Conservation (phyloP, 1,140 invertebrate genomes). For the Eciton burchellii region DNA sequence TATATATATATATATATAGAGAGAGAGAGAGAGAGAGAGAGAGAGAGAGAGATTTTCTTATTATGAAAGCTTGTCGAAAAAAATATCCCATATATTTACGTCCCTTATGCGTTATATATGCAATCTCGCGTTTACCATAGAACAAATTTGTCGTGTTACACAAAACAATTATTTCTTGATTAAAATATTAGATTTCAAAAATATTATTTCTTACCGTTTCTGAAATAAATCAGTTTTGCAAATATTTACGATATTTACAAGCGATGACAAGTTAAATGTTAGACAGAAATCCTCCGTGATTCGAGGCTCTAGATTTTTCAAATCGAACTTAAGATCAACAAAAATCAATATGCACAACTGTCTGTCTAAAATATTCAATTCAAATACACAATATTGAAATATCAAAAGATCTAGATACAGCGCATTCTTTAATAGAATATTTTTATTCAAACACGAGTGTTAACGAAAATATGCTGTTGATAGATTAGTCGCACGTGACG, state of each 20-base stretch:
- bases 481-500: constrained; percentile 48
- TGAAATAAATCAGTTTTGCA: too few relatives aligned
- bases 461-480: constrained; percentile 55
- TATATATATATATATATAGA: too few relatives aligned
- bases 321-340: not conserved
- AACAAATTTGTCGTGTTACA: not conserved
- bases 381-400: constrained; percentile 1
- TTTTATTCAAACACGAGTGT: constrained; percentile 60
- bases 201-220: too few relatives aligned
- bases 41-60: not conserved
- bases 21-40: too few relatives aligned
- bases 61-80: not conserved
- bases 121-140: not conserved
- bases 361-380: not conserved
- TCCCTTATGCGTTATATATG: constrained; percentile 7
- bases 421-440: constrained; percentile 48
- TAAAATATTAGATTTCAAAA: too few relatives aligned
- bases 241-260: too few relatives aligned
- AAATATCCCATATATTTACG: not conserved
- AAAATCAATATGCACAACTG: not conserved
- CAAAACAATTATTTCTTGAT: not conserved
- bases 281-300: too few relatives aligned
- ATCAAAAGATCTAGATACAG: constrained; percentile 14
- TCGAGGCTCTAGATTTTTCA: too few relatives aligned
- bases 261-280: too few relatives aligned